Evolutionary conservation across 2,113 vertebrate species (phyloP), one percentile per base, ranked within the genome.

Genomic region (Catharus minimus): DNA sequence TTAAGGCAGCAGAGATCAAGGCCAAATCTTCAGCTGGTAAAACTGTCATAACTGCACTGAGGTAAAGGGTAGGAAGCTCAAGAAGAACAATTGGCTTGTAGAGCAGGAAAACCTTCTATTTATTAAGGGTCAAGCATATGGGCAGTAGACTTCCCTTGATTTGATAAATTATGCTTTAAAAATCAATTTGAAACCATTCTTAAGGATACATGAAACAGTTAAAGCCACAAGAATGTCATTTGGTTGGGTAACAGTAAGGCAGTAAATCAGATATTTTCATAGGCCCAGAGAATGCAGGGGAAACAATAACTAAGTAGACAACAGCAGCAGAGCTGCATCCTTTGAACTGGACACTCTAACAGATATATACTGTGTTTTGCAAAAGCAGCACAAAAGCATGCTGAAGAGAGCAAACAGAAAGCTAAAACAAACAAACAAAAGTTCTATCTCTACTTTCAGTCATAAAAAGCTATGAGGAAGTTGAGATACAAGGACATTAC

Each of bases 221-320:
- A 80, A 92, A 89, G 56, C 55, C 88, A 89, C 82, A 88, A 44
- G 79, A 94, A 94, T 73, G 71, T 62, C 47, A 69, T n/a, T 87
- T 3, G 8, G 74, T 92, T 95, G 90, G 58, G 92, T 73, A 90
- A 95, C 23, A 92, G 66, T 47, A 73, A 55, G 52, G 74, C 62
- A 90, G 83, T 92, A 95, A 95, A 93, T 92, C 74, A 95, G 62
- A 76, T 50, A 58, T 86, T 84, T 85, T 92, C 41, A 77, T 57
- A 76, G 86, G 62, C 47, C 39, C 30, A 55, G 50, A 6, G 1
- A 86, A 92, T 15, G 30, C n/a, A 73, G 58, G 19, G 50, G 66
- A 79, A 75, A 86, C 80, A 94, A 81, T 41, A 91, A 90, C 33
- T 28, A 61, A 87, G 15, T 7, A 94, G 76, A 81, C 62, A 91